phyloP scores from a whole-genome alignment of 2,797 vertebrate genomes.

The Acanthornis magna region DNA sequence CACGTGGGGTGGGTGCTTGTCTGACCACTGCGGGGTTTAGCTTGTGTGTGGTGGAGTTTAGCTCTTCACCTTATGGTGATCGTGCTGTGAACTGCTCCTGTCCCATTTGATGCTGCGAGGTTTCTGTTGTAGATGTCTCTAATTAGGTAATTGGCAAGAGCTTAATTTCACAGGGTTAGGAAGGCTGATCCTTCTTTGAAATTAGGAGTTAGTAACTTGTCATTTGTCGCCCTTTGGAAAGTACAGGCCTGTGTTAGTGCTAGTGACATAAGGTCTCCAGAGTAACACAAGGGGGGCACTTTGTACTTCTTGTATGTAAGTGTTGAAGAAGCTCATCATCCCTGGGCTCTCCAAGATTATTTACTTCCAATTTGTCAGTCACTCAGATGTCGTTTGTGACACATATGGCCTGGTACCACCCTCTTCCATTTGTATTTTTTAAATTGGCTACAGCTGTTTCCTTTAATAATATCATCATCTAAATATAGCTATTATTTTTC shows the following conservation, averaged over 20 bases:
- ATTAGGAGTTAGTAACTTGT: not conserved
- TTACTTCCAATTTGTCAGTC: not conserved
- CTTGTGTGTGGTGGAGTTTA: not conserved
- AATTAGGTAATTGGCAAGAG: not conserved
- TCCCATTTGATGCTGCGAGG: not conserved
- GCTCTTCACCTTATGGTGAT: not conserved
- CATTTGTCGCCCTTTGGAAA: not conserved
- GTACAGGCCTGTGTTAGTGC: not conserved
- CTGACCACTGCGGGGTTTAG: not conserved
- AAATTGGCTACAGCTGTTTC: not conserved
- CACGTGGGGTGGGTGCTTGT: accelerated
- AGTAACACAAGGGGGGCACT: not conserved
- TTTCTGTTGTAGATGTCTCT: not conserved
- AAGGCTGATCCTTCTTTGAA: not conserved
- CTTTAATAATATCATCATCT: not conserved
- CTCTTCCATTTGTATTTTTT: not conserved
- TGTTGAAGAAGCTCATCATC: not conserved
- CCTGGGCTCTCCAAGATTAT: not conserved
- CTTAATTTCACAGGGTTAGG: not conserved
- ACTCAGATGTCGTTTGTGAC: not conserved
- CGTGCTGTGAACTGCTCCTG: not conserved
- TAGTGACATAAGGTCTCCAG: not conserved
- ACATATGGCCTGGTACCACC: not conserved
- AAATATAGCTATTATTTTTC: not conserved
- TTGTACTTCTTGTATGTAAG: not conserved